phyloP scores from a whole-genome alignment of 2,797 vertebrate genomes.

The Miichthys miiuy region DNA sequence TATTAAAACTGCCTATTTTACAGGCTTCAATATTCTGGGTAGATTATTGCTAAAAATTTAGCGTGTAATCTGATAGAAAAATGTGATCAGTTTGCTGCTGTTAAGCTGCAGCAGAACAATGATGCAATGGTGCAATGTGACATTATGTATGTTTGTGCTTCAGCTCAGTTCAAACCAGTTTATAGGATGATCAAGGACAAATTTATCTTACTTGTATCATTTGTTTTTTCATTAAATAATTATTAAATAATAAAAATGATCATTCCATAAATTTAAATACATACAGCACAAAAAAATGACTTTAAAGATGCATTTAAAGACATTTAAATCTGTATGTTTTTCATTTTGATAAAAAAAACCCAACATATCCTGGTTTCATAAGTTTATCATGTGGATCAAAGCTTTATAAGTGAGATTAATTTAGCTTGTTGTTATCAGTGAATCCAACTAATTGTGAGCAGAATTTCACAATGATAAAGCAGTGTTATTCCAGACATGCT shows the following conservation, averaged over 20 bases:
- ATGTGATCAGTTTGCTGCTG: conserved; percentile 1
- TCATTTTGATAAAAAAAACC: neutral
- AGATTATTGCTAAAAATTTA: neutral
- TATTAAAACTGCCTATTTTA: neutral
- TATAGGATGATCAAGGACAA: neutral
- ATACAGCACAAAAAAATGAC: neutral
- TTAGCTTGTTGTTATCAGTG: neutral
- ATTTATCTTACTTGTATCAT: neutral
- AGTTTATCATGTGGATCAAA: neutral
- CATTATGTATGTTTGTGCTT: neutral
- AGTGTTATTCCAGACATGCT: neutral
- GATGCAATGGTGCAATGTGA: neutral
- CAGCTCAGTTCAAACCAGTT: neutral
- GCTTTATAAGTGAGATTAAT: neutral
- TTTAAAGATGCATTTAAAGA: neutral
- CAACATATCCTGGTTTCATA: neutral
- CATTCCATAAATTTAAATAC: neutral
- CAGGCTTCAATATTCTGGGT: neutral
- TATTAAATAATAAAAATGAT: neutral
- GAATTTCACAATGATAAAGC: neutral
- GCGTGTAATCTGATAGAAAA: conserved; percentile 12
- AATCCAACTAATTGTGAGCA: conserved; percentile 7
- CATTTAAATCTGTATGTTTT: neutral
- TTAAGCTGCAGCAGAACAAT: conserved; percentile 14
- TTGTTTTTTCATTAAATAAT: conserved; percentile 3